Evolutionary conservation across 1,140 invertebrate genomes (phyloP), one percentile per base, ranked within the genome.

Genomic region (Tetraneura akinire): DNA sequence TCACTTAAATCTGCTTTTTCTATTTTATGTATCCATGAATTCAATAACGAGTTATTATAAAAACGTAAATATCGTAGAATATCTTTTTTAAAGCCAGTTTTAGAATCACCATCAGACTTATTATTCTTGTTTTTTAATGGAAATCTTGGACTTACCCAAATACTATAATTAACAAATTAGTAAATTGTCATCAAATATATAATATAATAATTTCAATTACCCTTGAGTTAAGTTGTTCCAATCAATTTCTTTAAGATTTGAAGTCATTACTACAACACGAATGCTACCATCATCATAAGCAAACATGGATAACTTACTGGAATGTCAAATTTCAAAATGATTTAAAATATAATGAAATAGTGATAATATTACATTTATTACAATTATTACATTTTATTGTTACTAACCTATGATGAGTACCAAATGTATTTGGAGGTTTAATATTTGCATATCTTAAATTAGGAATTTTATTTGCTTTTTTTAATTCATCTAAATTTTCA

Each of bases 151-250:
- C 80, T 70, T 10, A 81, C 47, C 78, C 81, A 80, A 37, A 80
- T 45, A 11, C 82, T 80, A 80, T 21, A 68, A 81, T 66, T 14
- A 62, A 70, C 37, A 60, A 81, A 57, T 62, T 9, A 45, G 10
- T 42, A 1, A 60, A 81, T 60, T 0, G 8, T 45, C 55, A 29
- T 26, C n/a, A 5, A 71, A 4, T 4, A 37, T 37, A 2, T 18
- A 29, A 32, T 10, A 51, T 29, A n/a, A 16, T 51, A n/a, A 49
- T 51, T 51, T 10, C 26, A 18, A 11, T 87, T 84, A 94, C 92
- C 95, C 95, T 87, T 98, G 96, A 16, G 95, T 96, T 85, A 95
- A 91, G 85, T 97, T 94, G 83, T 93, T 89, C 96, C 96, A 98
- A 87, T 99, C 96, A 80, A 92, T 90, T 45, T 91, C 87, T 82